A percentile compares a stretch with the other conserved stretches of the same genome.
phyloP scores from a whole-genome alignment of 2,113 vertebrate species.

The Python bivittatus region DNA sequence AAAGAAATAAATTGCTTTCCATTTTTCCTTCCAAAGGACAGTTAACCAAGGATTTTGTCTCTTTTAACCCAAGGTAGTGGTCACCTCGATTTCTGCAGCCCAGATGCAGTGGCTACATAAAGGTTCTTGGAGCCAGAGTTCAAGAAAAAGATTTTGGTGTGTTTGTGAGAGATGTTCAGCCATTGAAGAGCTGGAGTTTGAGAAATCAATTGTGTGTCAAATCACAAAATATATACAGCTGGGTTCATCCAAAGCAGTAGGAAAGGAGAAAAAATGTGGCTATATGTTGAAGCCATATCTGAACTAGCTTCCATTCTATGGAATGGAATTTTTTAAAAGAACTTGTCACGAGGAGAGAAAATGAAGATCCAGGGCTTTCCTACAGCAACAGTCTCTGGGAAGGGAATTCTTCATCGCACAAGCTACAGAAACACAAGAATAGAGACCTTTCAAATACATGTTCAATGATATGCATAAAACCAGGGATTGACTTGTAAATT shows the following conservation, averaged over 20 bases:
- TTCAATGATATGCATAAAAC: background rate
- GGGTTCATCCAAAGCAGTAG: background rate
- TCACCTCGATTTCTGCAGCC: background rate
- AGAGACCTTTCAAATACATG: background rate
- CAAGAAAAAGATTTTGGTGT: background rate
- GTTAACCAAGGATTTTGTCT: background rate
- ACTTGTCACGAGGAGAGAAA: background rate
- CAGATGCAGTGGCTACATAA: background rate
- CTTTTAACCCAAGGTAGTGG: background rate
- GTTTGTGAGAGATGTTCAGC: background rate
- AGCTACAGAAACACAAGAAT: background rate
- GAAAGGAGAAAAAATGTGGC: background rate
- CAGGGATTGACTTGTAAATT: background rate
- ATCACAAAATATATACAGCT: background rate
- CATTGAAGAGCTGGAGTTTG: background rate
- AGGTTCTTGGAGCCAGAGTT: background rate
- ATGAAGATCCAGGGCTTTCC: background rate
- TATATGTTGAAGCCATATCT: background rate
- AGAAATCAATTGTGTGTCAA: background rate
- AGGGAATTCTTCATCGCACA: background rate
- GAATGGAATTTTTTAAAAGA: background rate
- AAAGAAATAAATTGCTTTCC: background rate
- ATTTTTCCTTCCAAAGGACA: background rate
- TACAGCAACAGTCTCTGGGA: background rate
- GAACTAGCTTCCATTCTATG: background rate